These are phyloP conservation scores for Agriopis leucophaearia DNA, from an alignment of 2,888 invertebrate species.

Conservation along the genomic window DNA sequence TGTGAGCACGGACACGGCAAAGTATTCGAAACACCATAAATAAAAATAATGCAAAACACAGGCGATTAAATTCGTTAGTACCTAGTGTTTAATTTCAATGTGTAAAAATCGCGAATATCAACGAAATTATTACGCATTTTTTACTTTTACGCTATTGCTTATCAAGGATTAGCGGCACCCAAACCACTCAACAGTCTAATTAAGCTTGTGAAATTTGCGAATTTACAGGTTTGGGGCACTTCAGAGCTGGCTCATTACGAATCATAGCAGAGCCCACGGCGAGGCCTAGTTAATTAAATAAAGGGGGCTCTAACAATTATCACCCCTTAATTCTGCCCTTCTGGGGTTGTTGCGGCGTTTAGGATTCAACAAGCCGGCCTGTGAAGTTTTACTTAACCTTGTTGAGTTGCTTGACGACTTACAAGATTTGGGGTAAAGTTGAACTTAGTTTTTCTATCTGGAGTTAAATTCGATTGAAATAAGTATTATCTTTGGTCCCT, in stretches of 20 bases:
- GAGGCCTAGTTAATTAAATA: conserved; percentile 59
- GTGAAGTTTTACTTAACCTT: conserved; percentile 13
- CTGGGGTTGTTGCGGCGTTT: conserved; percentile 43
- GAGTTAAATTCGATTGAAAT: background rate
- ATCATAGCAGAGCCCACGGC: conserved; percentile 43
- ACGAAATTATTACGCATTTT: background rate
- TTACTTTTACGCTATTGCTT: conserved; percentile 4
- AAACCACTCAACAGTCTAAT: conserved; percentile 31
- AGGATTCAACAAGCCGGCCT: conserved; percentile 24
- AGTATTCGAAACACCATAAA: too few relatives aligned
- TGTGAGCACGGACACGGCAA: too few relatives aligned
- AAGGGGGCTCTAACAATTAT: conserved; percentile 59
- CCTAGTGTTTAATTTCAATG: too few relatives aligned
- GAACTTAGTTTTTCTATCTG: background rate
- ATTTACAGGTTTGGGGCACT: conserved; percentile 39
- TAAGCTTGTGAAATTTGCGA: conserved; percentile 43
- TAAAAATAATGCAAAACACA: too few relatives aligned
- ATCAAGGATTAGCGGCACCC: conserved; percentile 13
- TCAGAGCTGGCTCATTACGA: conserved; percentile 43
- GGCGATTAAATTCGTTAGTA: too few relatives aligned
- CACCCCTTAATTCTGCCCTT: conserved; percentile 52
- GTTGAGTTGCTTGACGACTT: conserved; percentile 7
- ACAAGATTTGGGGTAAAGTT: conserved; percentile 7
- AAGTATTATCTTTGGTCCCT: too few relatives aligned
- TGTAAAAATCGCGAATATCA: too few relatives aligned